Base-by-base conservation (phyloP, 2,113 vertebrate genomes). In the Riparia riparia region DNA sequence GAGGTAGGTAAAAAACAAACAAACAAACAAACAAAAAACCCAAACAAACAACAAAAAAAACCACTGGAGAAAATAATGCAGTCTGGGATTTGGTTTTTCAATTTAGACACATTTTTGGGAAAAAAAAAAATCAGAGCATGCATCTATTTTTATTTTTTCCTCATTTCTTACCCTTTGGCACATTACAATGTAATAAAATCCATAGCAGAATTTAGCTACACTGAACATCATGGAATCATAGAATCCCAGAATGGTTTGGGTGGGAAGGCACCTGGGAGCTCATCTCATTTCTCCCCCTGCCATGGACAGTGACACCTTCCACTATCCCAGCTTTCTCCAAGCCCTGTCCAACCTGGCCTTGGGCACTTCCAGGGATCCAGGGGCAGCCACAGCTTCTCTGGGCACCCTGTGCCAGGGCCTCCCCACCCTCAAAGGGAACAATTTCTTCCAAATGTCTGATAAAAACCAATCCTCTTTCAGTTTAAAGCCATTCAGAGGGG, bases 301-400 rank as follows among this genome's bases (percentile, higher is more conserved):
- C 50, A 24, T 12, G 22, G 32, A 7, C 70, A 85, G 60, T 15
- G 24, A 49, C 19, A 41, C 1, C 34, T 74, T 0, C 42, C 70
- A n/a, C 34, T 4, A 0, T 0, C 42, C 42, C 42, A 56, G 29
- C n/a, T 0, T n/a, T 7, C 70, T 85, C 60, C 70, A 10, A 73
- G 5, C 12, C 58, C 49, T 0, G 0, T 73, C 69, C 82, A 65
- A 0, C 14, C 28, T 54, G 69, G 49, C 21, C 58, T 49, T 15
- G 58, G 69, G 1, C 82, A n/a, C 42, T 56, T 0, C 12, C 82
- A 74, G 70, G 50, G 60, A 56, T 73, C 57, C 81, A 72, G 49
- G 41, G 28, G 7, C 49, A 84, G 58, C 69, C 69, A 39, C 57
- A 73, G 58, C 49, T 64, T 2, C 81, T 64, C 57, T 84, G 82